These are phyloP conservation scores for Aphaenogaster rudis DNA, from an alignment of 1,140 invertebrate genomes.

Conservation along the genomic window DNA sequence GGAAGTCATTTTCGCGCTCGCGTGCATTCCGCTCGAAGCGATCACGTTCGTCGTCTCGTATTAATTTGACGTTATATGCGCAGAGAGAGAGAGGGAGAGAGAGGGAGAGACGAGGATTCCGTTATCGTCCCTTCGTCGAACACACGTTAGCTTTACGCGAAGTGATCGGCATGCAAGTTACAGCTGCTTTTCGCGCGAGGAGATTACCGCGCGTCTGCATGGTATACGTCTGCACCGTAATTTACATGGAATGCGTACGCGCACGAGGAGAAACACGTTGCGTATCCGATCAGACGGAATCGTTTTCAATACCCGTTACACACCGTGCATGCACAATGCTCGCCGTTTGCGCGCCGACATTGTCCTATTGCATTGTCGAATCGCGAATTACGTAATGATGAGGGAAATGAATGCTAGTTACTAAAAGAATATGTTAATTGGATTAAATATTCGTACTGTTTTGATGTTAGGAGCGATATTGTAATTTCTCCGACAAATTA, in stretches of 20 bases:
- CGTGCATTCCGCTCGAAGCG: not conserved
- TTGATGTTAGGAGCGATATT: not conserved
- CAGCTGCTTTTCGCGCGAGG: not conserved
- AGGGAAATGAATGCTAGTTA: not conserved
- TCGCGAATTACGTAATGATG: not conserved
- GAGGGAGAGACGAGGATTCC: conserved; percentile 10
- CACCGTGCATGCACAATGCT: not conserved
- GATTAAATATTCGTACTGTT: not conserved
- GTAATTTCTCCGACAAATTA: not conserved
- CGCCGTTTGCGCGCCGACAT: not conserved
- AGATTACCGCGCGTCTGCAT: conserved; percentile 28
- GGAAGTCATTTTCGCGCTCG: conserved; percentile 21
- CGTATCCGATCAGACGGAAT: conserved; percentile 13
- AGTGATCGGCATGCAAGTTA: conserved; percentile 20
- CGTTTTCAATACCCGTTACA: conserved; percentile 7
- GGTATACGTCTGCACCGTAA: conserved; percentile 11
- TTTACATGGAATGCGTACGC: conserved; percentile 26
- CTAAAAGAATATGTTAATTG: not conserved
- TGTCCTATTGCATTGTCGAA: not conserved
- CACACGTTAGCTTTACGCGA: not conserved
- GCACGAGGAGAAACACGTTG: not conserved
- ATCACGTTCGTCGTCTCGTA: not conserved
- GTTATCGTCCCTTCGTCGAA: conserved; percentile 20
- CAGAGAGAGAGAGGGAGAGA: not conserved
- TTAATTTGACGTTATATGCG: conserved; percentile 32